These are phyloP conservation scores for Trididemnum clinides DNA, from an alignment of 23 tunicate genomes.

Conservation along the genomic window DNA sequence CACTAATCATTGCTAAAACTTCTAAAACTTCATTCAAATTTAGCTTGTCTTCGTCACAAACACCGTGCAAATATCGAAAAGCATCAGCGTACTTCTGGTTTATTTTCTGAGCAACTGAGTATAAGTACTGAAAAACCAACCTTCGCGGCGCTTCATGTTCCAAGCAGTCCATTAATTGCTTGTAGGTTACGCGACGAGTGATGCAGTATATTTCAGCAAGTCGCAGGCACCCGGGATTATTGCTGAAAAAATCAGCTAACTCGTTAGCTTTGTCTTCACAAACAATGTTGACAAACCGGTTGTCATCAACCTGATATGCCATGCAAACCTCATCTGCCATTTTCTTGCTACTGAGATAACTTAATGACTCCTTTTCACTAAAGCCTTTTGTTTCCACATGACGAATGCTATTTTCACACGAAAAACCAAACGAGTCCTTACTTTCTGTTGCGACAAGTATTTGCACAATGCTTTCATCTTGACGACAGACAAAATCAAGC, in stretches of 20 bases:
- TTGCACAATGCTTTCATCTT: not conserved
- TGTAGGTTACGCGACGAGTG: not conserved
- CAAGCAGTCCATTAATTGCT: not conserved
- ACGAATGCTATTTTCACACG: not conserved
- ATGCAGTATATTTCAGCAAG: not conserved
- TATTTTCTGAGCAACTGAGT: not conserved
- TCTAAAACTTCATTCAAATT: not conserved
- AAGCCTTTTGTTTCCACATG: not conserved
- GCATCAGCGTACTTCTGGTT: not conserved
- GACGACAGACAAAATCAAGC: too few species aligned
- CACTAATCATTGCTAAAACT: not conserved
- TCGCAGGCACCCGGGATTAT: slow-evolving; percentile 10
- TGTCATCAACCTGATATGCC: too few species aligned
- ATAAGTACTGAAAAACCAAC: too few species aligned
- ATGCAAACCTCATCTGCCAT: too few species aligned
- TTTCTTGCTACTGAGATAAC: not conserved
- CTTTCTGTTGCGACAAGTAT: not conserved
- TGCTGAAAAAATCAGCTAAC: not conserved
- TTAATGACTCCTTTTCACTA: not conserved
- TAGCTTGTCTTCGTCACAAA: too few species aligned
- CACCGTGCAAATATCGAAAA: too few species aligned
- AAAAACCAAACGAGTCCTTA: not conserved
- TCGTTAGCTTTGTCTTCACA: too few species aligned
- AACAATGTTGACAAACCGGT: too few species aligned
- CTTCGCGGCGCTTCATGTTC: too few species aligned